Evolutionary conservation across 1,140 invertebrate genomes (phyloP).

Genomic region (Papilio dardanus): DNA sequence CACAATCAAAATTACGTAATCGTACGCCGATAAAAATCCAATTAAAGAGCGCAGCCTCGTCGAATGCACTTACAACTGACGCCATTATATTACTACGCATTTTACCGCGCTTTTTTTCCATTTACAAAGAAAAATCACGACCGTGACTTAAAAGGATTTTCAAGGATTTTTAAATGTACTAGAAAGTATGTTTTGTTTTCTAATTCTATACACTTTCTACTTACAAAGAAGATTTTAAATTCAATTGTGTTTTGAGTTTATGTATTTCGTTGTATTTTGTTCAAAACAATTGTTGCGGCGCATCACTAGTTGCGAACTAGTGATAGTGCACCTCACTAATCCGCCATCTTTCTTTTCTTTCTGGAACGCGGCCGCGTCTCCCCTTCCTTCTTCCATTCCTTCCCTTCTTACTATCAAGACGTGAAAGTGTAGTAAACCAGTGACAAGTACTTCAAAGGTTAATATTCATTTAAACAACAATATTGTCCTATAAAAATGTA

Average conservation of each 20-base stretch:
- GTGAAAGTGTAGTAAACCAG: no score
- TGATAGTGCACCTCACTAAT: no score
- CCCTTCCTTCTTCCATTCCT: no score
- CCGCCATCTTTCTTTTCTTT: no score
- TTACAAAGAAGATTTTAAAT: background rate
- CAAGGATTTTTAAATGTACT: background rate
- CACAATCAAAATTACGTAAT: conserved; percentile 22
- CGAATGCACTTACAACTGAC: conserved; percentile 24
- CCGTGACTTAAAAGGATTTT: background rate
- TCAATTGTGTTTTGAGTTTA: background rate
- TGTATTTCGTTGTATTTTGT: background rate
- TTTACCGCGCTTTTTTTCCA: conserved; percentile 9
- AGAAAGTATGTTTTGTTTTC: background rate
- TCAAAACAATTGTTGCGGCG: no score
- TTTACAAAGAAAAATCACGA: background rate
- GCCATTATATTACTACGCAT: conserved; percentile 20
- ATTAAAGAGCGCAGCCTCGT: conserved; percentile 13
- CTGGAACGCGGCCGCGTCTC: no score
- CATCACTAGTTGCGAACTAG: no score
- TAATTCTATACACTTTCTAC: background rate
- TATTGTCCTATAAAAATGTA: no score
- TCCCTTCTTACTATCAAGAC: no score
- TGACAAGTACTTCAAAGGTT: no score
- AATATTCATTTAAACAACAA: no score
- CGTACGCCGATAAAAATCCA: conserved; percentile 3